Percentiles rank a stretch among this genome's conserved stretches.
phyloP scores from a whole-genome alignment of 2,113 vertebrate species.

The Microcebus lehilahytsara region DNA sequence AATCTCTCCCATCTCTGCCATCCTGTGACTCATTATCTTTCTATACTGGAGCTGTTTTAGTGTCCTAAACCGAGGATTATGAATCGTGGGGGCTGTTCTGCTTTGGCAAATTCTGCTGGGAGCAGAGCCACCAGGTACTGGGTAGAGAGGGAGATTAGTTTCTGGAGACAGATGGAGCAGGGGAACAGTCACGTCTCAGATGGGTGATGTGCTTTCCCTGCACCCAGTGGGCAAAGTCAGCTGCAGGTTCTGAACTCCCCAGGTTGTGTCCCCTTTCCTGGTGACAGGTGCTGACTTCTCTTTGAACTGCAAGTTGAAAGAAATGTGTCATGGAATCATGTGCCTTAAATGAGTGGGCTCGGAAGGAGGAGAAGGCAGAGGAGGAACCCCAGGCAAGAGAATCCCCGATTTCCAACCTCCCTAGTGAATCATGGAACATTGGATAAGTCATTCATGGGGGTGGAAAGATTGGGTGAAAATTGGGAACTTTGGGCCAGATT shows the following conservation, averaged over 20 bases:
- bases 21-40: not conserved
- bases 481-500: slow-evolving; percentile 53
- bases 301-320: slow-evolving; percentile 68
- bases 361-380: slow-evolving; percentile 64
- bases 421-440: slow-evolving; percentile 59
- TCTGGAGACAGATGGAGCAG: not conserved
- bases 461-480: slow-evolving; percentile 70
- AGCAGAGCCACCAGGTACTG: not conserved
- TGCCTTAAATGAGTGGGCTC: slow-evolving; percentile 68
- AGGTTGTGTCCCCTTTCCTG: not conserved
- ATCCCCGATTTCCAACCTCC: slow-evolving; percentile 45
- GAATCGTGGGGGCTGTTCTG: not conserved
- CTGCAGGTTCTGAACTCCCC: not conserved
- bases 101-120: not conserved
- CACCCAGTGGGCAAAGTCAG: not conserved
- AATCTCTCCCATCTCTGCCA: not conserved
- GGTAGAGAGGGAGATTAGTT: not conserved
- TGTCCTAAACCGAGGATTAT: not conserved
- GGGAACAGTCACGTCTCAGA: not conserved
- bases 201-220: not conserved
- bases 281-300: slow-evolving; percentile 61
- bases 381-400: slow-evolving; percentile 68
- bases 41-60: not conserved
- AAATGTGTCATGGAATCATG: slow-evolving; percentile 65
- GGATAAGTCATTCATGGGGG: slow-evolving; percentile 63